Base-by-base conservation (phyloP, 2,113 vertebrate species). In the Ptilorrhoa leucosticta region DNA sequence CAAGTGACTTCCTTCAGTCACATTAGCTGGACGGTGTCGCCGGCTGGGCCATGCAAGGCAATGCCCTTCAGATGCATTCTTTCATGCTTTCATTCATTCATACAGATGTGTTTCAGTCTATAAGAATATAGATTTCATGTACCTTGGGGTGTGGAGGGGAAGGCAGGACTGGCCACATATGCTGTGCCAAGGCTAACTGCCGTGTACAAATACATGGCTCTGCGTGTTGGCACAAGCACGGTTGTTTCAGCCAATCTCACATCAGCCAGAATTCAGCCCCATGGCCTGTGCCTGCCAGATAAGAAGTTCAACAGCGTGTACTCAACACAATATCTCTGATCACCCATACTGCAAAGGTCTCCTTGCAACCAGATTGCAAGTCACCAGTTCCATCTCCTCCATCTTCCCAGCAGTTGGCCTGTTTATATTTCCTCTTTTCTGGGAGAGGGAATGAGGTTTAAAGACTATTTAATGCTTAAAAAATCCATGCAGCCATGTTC, bases 211-310 rank as follows among this genome's bases (percentile, higher is more conserved):
- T 21, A 37, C 26, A 30, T 39, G 48, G 19, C 19, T 80, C 31
- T 76, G 23, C 48, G 42, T 1, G 0, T 23, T 56, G 58, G 23
- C 45, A 68, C 0, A 0, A 79, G 53, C 50, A 51, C 0, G 0
- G 7, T 30, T 83, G 20, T 19, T 80, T 86, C 75, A 72, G 31
- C 10, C 39, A 61, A 28, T 54, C 31, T 89, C 64, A 70, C 35
- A 50, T 20, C 63, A 83, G 39, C 19, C 66, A 68, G 35, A 66
- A 71, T 35, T 54, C 3, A 4, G 17, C 30, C 20, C 17, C 4
- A 6, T 9, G 19, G 35, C 37, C 47, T 73, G 39, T n/a, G 60
- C 30, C 39, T 75, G 39, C 23, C 61, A 90, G 31, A 13, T 26
- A 64, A 60, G 78, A 51, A 0, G 0, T 37, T 88, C n/a, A 72